These are phyloP conservation scores for Caenorhabditis tropicalis DNA, from an alignment of 1,140 invertebrate species.

Conservation along the genomic window DNA sequence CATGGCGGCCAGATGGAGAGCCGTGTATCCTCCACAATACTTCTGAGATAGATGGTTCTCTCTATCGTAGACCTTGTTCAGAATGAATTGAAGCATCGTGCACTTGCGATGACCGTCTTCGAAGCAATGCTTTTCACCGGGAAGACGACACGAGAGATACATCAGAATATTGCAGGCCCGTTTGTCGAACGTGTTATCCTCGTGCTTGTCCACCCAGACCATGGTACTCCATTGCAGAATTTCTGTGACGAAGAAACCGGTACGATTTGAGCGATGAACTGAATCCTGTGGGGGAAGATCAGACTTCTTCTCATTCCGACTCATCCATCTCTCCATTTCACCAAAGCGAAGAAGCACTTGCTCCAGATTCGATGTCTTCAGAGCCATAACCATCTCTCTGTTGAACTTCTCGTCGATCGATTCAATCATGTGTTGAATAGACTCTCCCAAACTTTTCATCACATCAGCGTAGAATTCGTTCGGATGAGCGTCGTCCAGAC, in stretches of 20 bases:
- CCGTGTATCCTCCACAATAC: not conserved
- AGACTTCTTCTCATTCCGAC: not conserved
- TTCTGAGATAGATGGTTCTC: too few species aligned
- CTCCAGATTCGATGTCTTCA: not conserved
- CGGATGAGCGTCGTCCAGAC: too few species aligned
- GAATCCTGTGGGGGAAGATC: too few species aligned
- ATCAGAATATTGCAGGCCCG: not conserved
- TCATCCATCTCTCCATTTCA: not conserved
- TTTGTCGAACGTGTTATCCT: not conserved
- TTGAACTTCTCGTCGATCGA: not conserved
- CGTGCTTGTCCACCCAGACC: not conserved
- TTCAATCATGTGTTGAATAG: not conserved
- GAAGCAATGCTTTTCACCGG: not conserved
- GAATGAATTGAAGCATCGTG: not conserved
- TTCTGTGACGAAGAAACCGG: not conserved
- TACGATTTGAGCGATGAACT: not conserved
- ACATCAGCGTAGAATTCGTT: not conserved
- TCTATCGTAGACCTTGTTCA: not conserved
- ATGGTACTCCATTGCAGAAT: not conserved
- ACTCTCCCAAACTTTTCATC: too few species aligned
- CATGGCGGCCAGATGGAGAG: conserved; percentile 1
- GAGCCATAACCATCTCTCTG: not conserved
- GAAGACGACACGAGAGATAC: not conserved
- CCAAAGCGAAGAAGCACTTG: not conserved
- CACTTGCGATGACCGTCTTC: not conserved